Evolutionary conservation across 2,113 vertebrate genomes (phyloP).

Genomic region (Melanotaenia duboulayi): DNA sequence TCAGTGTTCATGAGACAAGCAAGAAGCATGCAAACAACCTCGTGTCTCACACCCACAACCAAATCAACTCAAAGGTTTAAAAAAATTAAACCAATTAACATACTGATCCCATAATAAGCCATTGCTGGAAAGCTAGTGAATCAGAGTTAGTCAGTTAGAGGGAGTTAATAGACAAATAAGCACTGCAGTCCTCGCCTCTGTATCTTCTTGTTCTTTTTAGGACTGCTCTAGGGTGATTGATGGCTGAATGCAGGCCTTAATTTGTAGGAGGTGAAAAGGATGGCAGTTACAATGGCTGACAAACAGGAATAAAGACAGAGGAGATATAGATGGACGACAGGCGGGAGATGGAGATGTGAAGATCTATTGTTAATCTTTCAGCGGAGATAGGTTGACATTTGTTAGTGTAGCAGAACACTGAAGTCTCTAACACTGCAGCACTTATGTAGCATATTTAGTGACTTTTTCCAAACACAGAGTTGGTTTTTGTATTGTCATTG

Average conservation of each 20-base stretch:
- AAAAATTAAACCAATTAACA: conserved; percentile 36
- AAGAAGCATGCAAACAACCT: conserved; percentile 24
- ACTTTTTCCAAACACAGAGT: conserved; percentile 2
- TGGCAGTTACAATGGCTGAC: conserved; percentile 53
- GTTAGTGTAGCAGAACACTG: conserved; percentile 20
- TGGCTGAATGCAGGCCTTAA: conserved; percentile 63
- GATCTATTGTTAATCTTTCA: conserved; percentile 58
- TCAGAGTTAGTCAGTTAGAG: conserved; percentile 51
- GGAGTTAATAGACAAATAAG: conserved; percentile 64
- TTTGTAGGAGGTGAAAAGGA: conserved; percentile 67
- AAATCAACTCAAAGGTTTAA: conserved; percentile 24
- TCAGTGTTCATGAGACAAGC: conserved; percentile 39
- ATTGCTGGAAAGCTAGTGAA: conserved; percentile 30
- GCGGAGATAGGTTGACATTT: conserved; percentile 49
- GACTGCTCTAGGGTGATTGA: conserved; percentile 62
- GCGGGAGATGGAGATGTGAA: conserved; percentile 42
- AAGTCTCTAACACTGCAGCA: conserved; percentile 15
- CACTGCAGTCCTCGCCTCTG: conserved; percentile 51
- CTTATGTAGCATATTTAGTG: background rate
- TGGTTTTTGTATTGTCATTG: conserved; percentile 9
- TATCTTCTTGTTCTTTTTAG: conserved; percentile 49
- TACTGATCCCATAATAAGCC: conserved; percentile 6
- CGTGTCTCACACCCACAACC: conserved; percentile 39
- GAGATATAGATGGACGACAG: conserved; percentile 42
- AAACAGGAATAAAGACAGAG: conserved; percentile 53